A percentile compares a stretch with the other conserved stretches of the same genome.
Conservation (phyloP, 2,888 invertebrate species). For the Rhamphomyia laevipes region DNA sequence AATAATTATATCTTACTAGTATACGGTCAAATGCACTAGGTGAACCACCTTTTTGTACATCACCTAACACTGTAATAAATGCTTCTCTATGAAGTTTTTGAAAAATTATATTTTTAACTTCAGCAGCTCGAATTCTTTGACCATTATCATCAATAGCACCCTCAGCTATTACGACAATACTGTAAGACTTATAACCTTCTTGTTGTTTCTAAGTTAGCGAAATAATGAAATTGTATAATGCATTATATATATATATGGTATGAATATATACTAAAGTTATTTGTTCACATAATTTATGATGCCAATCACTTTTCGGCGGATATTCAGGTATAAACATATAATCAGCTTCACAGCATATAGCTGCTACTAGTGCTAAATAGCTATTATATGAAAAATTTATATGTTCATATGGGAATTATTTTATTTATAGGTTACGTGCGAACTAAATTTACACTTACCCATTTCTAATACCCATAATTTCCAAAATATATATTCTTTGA, state of each 20-base stretch:
- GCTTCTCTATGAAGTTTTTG: constrained; percentile 93
- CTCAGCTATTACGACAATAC: constrained; percentile 96
- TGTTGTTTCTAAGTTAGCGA: too few species aligned
- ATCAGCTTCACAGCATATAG: constrained; percentile 85
- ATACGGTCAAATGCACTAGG: constrained; percentile 98
- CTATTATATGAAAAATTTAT: constrained; percentile 44
- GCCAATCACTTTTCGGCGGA: constrained; percentile 83
- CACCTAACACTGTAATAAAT: constrained; percentile 93
- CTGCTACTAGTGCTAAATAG: constrained; percentile 88
- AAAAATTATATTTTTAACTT: constrained; percentile 81
- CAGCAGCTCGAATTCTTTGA: constrained; percentile 86
- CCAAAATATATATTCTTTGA: constrained; percentile 94
- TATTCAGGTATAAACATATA: constrained; percentile 93
- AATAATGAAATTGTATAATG: too few species aligned
- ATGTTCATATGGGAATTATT: too few species aligned
- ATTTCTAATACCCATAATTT: constrained; percentile 83
- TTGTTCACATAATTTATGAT: constrained; percentile 49
- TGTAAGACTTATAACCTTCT: constrained; percentile 28
- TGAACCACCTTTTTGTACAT: constrained; percentile 96
- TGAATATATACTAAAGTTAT: too few species aligned
- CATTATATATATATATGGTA: too few species aligned
- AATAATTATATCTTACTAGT: constrained; percentile 53
- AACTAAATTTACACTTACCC: too few species aligned
- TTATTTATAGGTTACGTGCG: too few species aligned
- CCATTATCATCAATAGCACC: constrained; percentile 95